Evolutionary conservation across 2,797 vertebrate species (phyloP).

Genomic region (Thalassophryne amazonica): DNA sequence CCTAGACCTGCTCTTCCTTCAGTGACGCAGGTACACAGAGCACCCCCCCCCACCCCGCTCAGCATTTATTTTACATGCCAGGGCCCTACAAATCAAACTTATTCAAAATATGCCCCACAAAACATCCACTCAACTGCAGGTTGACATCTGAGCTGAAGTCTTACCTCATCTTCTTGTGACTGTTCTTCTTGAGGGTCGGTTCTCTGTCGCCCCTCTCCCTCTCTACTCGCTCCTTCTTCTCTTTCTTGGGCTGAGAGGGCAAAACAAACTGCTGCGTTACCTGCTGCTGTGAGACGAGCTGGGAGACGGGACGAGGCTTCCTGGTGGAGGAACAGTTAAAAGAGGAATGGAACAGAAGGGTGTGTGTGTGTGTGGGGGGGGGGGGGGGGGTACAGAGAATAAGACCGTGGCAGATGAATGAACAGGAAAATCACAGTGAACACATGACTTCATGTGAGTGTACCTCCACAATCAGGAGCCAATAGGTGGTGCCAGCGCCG

Average conservation of each 20-base stretch:
- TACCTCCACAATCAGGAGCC: constrained; percentile 47
- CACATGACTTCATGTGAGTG: constrained; percentile 39
- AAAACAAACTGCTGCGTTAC: constrained; percentile 97
- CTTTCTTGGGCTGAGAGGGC: constrained; percentile 97
- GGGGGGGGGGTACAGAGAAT: not conserved
- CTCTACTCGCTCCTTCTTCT: constrained; percentile 97
- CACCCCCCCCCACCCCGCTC: too few relatives aligned
- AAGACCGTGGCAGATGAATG: constrained; percentile 58
- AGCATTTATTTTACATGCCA: too few relatives aligned
- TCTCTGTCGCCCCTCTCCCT: constrained; percentile 96
- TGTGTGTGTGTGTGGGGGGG: not conserved
- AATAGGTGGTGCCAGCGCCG: constrained; percentile 56
- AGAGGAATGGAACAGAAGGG: not conserved
- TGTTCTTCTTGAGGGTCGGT: constrained; percentile 94
- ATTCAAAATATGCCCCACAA: constrained; percentile 6
- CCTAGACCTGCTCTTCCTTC: too few relatives aligned
- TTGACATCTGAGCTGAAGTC: not conserved
- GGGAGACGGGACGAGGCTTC: constrained; percentile 98
- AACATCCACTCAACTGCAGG: constrained; percentile 4
- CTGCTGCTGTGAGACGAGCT: constrained; percentile 98
- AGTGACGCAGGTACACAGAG: too few relatives aligned
- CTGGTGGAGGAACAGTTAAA: constrained; percentile 62
- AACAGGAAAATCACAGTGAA: constrained; percentile 54
- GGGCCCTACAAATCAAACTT: too few relatives aligned
- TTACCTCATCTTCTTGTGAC: constrained; percentile 99